phyloP scores from a whole-genome alignment of 2,797 vertebrate genomes.

The Huso huso region DNA sequence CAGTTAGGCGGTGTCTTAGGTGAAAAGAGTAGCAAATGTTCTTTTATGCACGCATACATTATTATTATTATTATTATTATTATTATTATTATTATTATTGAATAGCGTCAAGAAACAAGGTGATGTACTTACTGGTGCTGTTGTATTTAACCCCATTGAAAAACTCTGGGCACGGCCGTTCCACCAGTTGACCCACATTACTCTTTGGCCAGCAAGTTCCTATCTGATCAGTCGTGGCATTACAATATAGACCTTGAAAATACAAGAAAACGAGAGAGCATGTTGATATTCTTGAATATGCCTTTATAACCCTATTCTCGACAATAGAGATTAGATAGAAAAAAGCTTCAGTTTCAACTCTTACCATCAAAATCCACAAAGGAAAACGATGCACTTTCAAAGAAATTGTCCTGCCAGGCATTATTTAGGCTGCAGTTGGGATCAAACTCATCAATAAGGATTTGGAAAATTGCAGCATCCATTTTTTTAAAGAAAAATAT shows the following conservation, averaged over 20 bases:
- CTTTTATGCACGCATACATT: too few relatives aligned
- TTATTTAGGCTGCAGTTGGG: conserved; percentile 83
- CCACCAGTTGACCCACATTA: conserved; percentile 73
- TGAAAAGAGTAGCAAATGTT: too few relatives aligned
- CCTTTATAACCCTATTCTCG: too few relatives aligned
- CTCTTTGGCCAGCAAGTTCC: conserved; percentile 96
- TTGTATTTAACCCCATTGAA: conserved; percentile 97
- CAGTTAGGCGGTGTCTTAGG: too few relatives aligned
- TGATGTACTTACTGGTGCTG: conserved; percentile 78
- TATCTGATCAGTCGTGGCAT: conserved; percentile 87
- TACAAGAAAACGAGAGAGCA: conserved; percentile 14
- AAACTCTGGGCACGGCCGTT: conserved; percentile 88
- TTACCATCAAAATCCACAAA: conserved; percentile 72
- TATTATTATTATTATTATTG: too few relatives aligned
- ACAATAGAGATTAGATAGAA: not conserved
- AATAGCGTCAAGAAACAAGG: too few relatives aligned
- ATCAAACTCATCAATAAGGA: conserved; percentile 75
- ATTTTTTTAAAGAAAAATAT: conserved; percentile 31
- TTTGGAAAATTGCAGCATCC: conserved; percentile 64
- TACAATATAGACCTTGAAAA: conserved; percentile 74
- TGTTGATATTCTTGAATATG: conserved; percentile 16
- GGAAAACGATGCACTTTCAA: conserved; percentile 63
- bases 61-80: too few relatives aligned
- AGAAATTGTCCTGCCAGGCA: conserved; percentile 67
- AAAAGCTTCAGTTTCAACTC: conserved; percentile 29